Evolutionary conservation across 2,113 vertebrate genomes (phyloP), one percentile per base, ranked within the genome.

Genomic region (Polypterus senegalus): DNA sequence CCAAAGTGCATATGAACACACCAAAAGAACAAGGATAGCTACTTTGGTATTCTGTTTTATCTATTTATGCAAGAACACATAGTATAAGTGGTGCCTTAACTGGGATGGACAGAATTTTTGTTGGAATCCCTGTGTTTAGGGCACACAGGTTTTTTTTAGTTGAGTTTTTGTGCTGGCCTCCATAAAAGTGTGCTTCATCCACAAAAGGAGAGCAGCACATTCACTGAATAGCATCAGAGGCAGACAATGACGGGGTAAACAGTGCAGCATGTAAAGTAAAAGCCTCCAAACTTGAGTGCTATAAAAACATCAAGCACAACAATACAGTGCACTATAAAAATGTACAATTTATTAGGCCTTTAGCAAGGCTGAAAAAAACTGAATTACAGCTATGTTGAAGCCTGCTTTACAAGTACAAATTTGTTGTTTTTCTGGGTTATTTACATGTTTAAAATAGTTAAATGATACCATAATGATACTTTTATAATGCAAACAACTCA

Each of bases 341-440:
- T 77, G 78, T 85, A 89, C 86, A 90, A 82, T 92, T 93, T 94
- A 93, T 91, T 92, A 89, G 88, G 91, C 66, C 64, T 68, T 74
- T 74, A 71, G 63, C 81, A 81, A 79, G 76, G 77, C 77, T 83
- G 81, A 76, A 82, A 72, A 27, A 71, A 54, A 54, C 10, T 56
- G 56, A 61, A 54, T 81, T 83, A 83, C 71, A 70, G 71, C 83
- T 81, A 81, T 85, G 87, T 89, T 83, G 85, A 79, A 54, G 65
- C 89, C 89, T 91, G 91, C 87, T 81, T 88, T 84, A 86, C 89
- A 86, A 85, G 86, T 93, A 92, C 90, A 90, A 92, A 92, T 81
- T 57, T 45, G 43, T 80, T 78, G 6, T 6, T 45, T 76, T 44
- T 70, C 66, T 67, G 69, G 53, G 76, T 72, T 91, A 92, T 91